Base-by-base conservation (phyloP, 1,140 invertebrate genomes). In the Chionoecetes opilio region DNA sequence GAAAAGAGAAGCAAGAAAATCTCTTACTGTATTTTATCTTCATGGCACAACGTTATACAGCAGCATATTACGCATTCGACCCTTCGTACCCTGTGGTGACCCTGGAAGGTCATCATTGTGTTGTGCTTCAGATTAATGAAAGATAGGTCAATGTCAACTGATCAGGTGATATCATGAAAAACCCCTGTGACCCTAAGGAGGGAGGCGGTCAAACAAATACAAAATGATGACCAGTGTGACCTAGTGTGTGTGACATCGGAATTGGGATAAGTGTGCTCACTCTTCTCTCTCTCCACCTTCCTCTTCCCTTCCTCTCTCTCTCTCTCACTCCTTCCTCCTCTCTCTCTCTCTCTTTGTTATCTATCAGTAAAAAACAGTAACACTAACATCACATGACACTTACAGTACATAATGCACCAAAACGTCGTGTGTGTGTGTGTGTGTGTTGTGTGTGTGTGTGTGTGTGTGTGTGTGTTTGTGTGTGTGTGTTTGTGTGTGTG, bases 1-100 rank as follows among this genome's bases (percentile, higher is more conserved):
- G 2, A 17, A 53, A 53, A 53, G 46, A 53, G 46, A 53, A 53
- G 21, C 11, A 14, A 14, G 2, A 17, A 53, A 53, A 29, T 88
- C n/a, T 37, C 8, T 41, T 37, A 41, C 87, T 32, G 41, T 17
- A n/a, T 88, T 88, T 38, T 88, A 41, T 41, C 41, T 88, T 88
- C 87, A 88, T 41, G 87, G 34, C n/a, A 2, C 63, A n/a, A n/a
- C n/a, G n/a, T n/a, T n/a, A n/a, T n/a, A n/a, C n/a, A n/a, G n/a
- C n/a, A n/a, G n/a, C n/a, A n/a, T n/a, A n/a, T n/a, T n/a, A n/a
- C n/a, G n/a, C n/a, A n/a, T n/a, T n/a, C n/a, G n/a, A n/a, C n/a
- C n/a, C n/a, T n/a, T n/a, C n/a, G n/a, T n/a, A n/a, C 21, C 5
- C 63, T 26, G 63, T n/a, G 63, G 63, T n/a, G 63, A 75, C 63